These are phyloP conservation scores for Clarias macrocephalus DNA, from an alignment of 2,113 vertebrate species.

Conservation along the genomic window DNA sequence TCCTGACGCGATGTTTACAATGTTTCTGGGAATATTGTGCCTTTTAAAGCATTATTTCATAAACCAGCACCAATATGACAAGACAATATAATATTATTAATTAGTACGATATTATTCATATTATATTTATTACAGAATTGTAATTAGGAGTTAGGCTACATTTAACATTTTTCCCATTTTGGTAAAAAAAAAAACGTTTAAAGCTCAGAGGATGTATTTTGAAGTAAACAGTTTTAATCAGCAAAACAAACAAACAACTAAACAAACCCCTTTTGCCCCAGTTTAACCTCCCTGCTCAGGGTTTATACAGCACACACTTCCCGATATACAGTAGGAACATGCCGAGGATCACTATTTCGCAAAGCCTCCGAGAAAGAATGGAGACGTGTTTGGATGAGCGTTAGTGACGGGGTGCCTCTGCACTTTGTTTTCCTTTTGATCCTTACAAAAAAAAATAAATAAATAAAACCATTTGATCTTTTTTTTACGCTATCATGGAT, in stretches of 20 bases:
- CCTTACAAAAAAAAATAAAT: no score
- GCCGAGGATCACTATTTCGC: slow-evolving; percentile 59
- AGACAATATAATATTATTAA: no score
- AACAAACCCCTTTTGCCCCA: no score
- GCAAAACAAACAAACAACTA: no score
- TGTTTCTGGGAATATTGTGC: no score
- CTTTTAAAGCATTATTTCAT: no score
- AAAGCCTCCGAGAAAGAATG: slow-evolving; percentile 64
- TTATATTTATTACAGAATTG: no score
- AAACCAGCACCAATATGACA: no score
- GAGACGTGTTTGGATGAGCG: slow-evolving; percentile 53
- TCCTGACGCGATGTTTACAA: neutral
- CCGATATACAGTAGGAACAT: neutral
- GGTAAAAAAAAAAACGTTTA: neutral
- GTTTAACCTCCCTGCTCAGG: no score
- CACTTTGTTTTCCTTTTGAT: slow-evolving; percentile 57
- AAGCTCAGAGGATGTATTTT: neutral
- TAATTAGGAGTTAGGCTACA: no score
- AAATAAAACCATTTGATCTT: no score
- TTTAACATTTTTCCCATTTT: neutral
- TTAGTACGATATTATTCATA: no score
- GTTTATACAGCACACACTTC: neutral
- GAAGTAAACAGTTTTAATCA: neutral
- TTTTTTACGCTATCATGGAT: slow-evolving; percentile 71
- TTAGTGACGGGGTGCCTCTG: slow-evolving; percentile 52